A percentile compares a stretch with the other conserved stretches of the same genome.
phyloP scores from a whole-genome alignment of 2,797 vertebrate genomes.

The Sphaeramia orbicularis region DNA sequence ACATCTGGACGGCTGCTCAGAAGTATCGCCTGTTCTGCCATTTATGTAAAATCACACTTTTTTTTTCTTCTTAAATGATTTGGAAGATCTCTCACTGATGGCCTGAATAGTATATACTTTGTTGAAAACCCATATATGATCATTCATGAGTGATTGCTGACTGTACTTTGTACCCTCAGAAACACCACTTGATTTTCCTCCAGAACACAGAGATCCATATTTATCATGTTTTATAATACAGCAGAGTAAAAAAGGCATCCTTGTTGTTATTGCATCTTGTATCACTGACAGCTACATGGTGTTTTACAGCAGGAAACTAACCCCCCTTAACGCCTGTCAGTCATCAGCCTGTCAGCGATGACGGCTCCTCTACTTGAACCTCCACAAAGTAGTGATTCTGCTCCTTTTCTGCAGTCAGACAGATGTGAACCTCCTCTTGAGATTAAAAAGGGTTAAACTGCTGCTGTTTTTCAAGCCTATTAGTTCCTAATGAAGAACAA shows the following conservation, averaged over 20 bases:
- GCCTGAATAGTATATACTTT: too few relatives aligned
- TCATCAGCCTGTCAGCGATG: background rate
- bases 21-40: background rate
- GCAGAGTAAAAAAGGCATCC: background rate
- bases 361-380: conserved; percentile 2
- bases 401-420: background rate
- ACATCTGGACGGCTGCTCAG: background rate
- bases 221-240: background rate
- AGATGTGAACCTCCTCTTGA: background rate
- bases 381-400: background rate
- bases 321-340: conserved; percentile 5
- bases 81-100: too few relatives aligned
- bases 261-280: conserved; percentile 2
- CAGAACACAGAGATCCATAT: background rate
- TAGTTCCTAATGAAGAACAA: too few relatives aligned
- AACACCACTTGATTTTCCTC: background rate
- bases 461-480: too few relatives aligned
- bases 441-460: too few relatives aligned
- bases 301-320: background rate
- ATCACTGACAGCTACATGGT: conserved; percentile 5
- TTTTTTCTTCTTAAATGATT: too few relatives aligned
- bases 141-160: too few relatives aligned
- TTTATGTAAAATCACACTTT: background rate
- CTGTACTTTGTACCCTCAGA: too few relatives aligned
- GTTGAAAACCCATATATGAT: too few relatives aligned